Evolutionary conservation across 1,140 invertebrate species (phyloP).

Genomic region (Drosophila santomea): DNA sequence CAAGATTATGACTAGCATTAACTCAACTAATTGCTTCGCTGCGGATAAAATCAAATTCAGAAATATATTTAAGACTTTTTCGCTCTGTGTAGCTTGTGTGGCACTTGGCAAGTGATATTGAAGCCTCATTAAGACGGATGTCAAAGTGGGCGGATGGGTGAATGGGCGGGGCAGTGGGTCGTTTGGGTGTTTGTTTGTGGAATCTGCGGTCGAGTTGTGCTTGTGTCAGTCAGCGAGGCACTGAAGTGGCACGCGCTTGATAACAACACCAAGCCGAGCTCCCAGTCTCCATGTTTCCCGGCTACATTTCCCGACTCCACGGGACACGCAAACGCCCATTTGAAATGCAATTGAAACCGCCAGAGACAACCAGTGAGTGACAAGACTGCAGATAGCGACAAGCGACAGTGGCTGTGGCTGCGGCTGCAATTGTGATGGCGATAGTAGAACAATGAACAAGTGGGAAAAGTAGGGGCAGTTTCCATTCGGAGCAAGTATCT

Average conservation of each 20-base stretch:
- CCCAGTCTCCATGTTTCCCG: constrained; percentile 5
- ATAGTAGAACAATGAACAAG: constrained; percentile 24
- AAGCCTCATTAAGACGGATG: constrained; percentile 74
- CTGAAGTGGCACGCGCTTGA: constrained; percentile 73
- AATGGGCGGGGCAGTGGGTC: constrained; percentile 16
- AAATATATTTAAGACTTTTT: background rate
- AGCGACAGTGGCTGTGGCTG: constrained; percentile 16
- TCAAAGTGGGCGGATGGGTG: constrained; percentile 39
- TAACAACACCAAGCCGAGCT: constrained; percentile 45
- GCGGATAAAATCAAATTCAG: background rate
- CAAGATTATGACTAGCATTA: too few species aligned
- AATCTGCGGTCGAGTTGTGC: constrained; percentile 17
- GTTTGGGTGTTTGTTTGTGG: constrained; percentile 8
- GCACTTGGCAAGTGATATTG: constrained; percentile 72
- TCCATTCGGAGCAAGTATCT: constrained; percentile 1
- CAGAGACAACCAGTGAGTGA: constrained; percentile 32
- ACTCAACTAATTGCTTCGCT: too few species aligned
- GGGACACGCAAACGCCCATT: constrained; percentile 38
- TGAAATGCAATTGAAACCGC: constrained; percentile 74
- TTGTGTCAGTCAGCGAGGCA: constrained; percentile 53
- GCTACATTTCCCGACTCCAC: constrained; percentile 1
- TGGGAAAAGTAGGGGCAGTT: constrained; percentile 2
- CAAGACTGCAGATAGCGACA: constrained; percentile 41
- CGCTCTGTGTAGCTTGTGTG: background rate
- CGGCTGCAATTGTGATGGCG: constrained; percentile 19